A percentile compares a stretch with the other conserved stretches of the same genome.
These are phyloP conservation scores for Polyergus mexicanus DNA, from an alignment of 1,140 invertebrate genomes.

Conservation along the genomic window DNA sequence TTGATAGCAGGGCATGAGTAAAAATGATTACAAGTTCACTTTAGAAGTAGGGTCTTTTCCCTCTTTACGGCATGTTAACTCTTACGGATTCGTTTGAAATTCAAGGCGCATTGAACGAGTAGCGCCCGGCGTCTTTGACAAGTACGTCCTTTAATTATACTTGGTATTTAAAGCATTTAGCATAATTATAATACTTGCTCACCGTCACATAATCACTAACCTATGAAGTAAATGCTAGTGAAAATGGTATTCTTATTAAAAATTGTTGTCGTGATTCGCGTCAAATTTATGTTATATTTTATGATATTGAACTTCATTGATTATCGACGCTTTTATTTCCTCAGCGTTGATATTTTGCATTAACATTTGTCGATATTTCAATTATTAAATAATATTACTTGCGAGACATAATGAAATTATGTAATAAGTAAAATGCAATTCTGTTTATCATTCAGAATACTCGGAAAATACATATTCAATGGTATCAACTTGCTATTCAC, in stretches of 20 bases:
- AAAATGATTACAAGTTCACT: background rate
- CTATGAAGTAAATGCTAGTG: background rate
- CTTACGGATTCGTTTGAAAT: constrained; percentile 26
- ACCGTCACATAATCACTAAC: constrained; percentile 1
- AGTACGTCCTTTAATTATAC: constrained; percentile 40
- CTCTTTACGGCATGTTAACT: constrained; percentile 13
- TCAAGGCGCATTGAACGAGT: constrained; percentile 13
- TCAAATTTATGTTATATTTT: background rate
- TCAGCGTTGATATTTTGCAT: constrained; percentile 26
- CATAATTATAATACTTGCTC: constrained; percentile 32
- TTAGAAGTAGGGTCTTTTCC: constrained; percentile 7
- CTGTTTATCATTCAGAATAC: constrained; percentile 40
- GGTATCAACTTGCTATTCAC: constrained; percentile 12
- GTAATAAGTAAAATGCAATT: constrained; percentile 39
- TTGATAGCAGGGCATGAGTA: background rate
- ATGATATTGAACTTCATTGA: constrained; percentile 25
- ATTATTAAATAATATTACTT: constrained; percentile 45
- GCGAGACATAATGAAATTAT: constrained; percentile 43
- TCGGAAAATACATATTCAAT: constrained; percentile 36
- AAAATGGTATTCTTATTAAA: background rate
- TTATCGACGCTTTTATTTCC: constrained; percentile 28
- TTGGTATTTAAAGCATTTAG: constrained; percentile 39
- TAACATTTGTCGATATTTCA: constrained; percentile 49
- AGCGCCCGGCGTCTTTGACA: background rate
- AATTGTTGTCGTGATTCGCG: background rate